These are phyloP conservation scores for Phrixothrix hirtus DNA, from an alignment of 2,888 invertebrate species.

Conservation along the genomic window DNA sequence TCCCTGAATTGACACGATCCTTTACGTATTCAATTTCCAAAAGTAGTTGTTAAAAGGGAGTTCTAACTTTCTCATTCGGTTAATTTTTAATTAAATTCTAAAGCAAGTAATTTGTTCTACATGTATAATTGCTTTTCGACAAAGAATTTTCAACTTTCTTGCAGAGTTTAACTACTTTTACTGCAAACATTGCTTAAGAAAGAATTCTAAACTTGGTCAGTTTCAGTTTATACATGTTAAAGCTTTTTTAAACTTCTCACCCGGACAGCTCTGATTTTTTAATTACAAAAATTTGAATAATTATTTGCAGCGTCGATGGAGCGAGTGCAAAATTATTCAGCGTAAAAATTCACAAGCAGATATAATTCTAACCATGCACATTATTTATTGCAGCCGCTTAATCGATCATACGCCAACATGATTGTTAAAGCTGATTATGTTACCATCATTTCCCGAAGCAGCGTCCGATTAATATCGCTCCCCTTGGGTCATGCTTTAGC, in stretches of 20 bases:
- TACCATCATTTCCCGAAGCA: constrained; percentile 40
- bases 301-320: not conserved
- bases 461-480: constrained; percentile 43
- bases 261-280: no score
- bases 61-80: constrained; percentile 7
- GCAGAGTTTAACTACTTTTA: constrained; percentile 19
- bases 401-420: constrained; percentile 42
- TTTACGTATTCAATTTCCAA: no score
- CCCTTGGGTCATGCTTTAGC: constrained; percentile 41
- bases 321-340: not conserved
- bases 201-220: constrained; percentile 20
- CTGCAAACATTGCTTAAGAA: constrained; percentile 14
- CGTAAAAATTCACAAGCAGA: not conserved
- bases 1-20: no score
- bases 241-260: not conserved
- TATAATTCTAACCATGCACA: not conserved
- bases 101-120: constrained; percentile 17
- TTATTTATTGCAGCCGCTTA: constrained; percentile 35
- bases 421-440: constrained; percentile 42
- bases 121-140: constrained; percentile 16
- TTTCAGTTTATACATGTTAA: constrained; percentile 14
- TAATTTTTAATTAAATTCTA: constrained; percentile 21
- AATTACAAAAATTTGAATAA: no score
- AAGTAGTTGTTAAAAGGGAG: not conserved
- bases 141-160: constrained; percentile 14